phyloP scores from a whole-genome alignment of 2,797 vertebrate genomes.

The Malurus splendens region DNA sequence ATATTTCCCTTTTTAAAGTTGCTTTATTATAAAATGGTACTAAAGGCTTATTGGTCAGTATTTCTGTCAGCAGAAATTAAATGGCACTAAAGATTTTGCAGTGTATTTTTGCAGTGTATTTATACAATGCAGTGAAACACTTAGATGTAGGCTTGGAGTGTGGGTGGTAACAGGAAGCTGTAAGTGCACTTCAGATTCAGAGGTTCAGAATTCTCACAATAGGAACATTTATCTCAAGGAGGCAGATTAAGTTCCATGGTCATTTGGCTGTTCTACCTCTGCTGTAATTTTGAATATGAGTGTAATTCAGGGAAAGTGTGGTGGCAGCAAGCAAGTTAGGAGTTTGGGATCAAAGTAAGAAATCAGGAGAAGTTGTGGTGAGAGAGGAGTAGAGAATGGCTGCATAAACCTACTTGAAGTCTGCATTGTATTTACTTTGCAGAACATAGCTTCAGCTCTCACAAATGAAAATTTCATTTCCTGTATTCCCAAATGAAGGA shows the following conservation, averaged over 20 bases:
- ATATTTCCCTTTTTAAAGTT: neutral
- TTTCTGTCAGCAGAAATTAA: neutral
- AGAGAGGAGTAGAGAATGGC: neutral
- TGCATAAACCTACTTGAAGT: neutral
- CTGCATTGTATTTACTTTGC: neutral
- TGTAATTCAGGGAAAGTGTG: neutral
- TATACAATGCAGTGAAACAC: neutral
- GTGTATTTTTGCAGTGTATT: neutral
- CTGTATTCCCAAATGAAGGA: neutral
- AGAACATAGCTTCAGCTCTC: neutral
- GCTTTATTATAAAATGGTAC: neutral
- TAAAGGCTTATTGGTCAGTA: neutral
- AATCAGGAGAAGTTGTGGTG: neutral
- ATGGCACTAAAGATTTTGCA: neutral
- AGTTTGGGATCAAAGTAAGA: neutral
- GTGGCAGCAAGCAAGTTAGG: neutral
- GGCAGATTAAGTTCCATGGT: neutral
- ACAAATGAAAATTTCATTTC: neutral
- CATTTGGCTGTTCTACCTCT: neutral
- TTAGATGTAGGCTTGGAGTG: neutral
- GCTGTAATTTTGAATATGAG: neutral
- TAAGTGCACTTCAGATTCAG: neutral
- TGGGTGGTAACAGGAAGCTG: neutral
- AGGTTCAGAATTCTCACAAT: neutral
- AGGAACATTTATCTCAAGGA: neutral